phyloP scores from a whole-genome alignment of 2,888 invertebrate genomes.

The Epinotia demarniana region DNA sequence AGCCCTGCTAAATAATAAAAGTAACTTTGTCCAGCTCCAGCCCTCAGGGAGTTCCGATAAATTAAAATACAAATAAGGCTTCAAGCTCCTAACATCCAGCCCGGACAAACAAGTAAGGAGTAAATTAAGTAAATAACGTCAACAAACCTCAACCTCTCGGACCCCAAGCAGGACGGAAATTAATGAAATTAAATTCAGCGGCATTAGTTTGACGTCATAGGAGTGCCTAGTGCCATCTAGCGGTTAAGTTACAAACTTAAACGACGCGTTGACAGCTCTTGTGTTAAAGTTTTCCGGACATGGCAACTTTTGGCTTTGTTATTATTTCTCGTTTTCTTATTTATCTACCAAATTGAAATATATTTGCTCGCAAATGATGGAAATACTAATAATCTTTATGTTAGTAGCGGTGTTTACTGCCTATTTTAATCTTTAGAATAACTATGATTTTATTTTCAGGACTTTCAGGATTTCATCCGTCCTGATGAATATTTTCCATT shows the following conservation, averaged over 20 bases:
- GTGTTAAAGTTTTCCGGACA: conserved; percentile 25
- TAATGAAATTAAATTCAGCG: conserved; percentile 46
- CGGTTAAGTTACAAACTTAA: conserved; percentile 34
- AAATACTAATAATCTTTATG: background rate
- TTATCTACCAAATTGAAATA: background rate
- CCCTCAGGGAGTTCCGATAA: conserved; percentile 26
- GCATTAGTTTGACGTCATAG: conserved; percentile 46
- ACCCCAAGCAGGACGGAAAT: conserved; percentile 42
- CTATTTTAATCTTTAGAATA: background rate
- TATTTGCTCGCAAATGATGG: background rate
- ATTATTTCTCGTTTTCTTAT: background rate
- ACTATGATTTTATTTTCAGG: conserved; percentile 20
- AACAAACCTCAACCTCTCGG: conserved; percentile 43
- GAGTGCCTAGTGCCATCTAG: conserved; percentile 37
- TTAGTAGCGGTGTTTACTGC: background rate
- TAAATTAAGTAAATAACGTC: conserved; percentile 41
- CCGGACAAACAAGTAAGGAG: conserved; percentile 35
- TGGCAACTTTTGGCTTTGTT: conserved; percentile 37
- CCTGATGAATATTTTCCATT: conserved; percentile 54
- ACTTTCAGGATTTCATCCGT: conserved; percentile 36
- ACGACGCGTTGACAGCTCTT: conserved; percentile 38
- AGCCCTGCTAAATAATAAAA: conserved; percentile 38
- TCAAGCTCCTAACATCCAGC: conserved; percentile 16
- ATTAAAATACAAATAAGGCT: conserved; percentile 38
- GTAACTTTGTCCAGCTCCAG: conserved; percentile 23